Base-by-base conservation (phyloP, 2,113 vertebrate species). In the Ursus arctos region DNA sequence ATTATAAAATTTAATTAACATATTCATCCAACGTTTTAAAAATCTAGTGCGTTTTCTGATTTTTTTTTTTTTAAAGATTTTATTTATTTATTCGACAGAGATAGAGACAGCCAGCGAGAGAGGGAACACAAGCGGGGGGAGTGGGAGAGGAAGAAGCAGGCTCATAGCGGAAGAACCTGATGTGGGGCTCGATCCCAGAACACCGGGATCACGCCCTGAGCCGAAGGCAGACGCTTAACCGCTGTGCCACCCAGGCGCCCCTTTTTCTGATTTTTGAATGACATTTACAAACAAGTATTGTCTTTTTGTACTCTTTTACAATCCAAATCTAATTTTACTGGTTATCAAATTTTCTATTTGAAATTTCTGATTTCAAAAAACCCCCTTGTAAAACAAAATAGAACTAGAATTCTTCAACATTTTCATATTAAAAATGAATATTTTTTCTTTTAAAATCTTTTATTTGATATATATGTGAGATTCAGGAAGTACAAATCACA, bases 241-340 rank as follows among this genome's bases (percentile, higher is more conserved):
- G n/a, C n/a, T n/a, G n/a, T n/a, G n/a, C n/a, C n/a, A n/a, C n/a
- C n/a, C n/a, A n/a, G n/a, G n/a, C n/a, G n/a, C n/a, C n/a, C n/a
- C n/a, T 49, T 71, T 65, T 86, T 91, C n/a, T 86, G 21, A 72
- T n/a, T 85, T 89, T 28, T 86, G 28, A 90, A 94, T 69, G 7
- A 67, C 51, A 84, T 40, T 76, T 89, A 77, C 10, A 90, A 88
- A 84, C 14, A 90, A 88, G 26, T 31, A 83, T 67, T 33, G 11
- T 43, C 47, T 47, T 61, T 65, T 36, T 33, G 4, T 14, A 86
- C 5, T 72, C 28, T 40, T 81, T 36, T 84, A 55, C 47, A n/a
- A 72, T 53, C 18, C 59, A 88, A 92, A 63, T 91, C 22, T 51
- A 79, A 84, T 74, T 94, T 82, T 24, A 91, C 19, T 36, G 31